phyloP scores from a whole-genome alignment of 2,888 invertebrate genomes.

The Eilema caniola region DNA sequence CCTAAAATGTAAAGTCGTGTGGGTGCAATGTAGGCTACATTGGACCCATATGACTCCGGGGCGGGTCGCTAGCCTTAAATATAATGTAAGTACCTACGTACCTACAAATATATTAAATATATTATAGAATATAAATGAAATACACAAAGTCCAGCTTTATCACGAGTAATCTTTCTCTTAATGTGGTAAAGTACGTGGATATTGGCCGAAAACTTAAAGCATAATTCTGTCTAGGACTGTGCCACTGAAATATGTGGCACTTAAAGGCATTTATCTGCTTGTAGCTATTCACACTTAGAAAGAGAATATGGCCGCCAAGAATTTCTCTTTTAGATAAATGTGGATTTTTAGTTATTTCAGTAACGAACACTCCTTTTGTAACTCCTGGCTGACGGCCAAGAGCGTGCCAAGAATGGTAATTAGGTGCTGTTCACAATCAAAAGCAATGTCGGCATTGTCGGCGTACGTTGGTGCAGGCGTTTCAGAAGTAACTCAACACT shows the following conservation, averaged over 20 bases:
- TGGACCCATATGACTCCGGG: no score
- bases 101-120: no score
- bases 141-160: neutral
- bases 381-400: neutral
- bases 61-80: no score
- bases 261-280: slow-evolving; percentile 1
- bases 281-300: neutral
- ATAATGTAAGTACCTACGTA: no score
- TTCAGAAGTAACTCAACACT: no score
- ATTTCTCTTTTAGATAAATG: neutral
- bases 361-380: neutral
- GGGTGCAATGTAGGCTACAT: no score
- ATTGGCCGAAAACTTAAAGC: neutral
- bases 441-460: neutral
- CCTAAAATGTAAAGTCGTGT: no score
- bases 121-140: no score
- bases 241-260: neutral
- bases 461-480: neutral
- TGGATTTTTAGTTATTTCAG: slow-evolving; percentile 3
- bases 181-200: neutral
- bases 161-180: neutral
- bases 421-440: neutral
- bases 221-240: neutral
- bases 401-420: slow-evolving; percentile 8
- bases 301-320: neutral